Base-by-base conservation (phyloP, 1,140 invertebrate genomes). In the Geopemphigus sp. region DNA sequence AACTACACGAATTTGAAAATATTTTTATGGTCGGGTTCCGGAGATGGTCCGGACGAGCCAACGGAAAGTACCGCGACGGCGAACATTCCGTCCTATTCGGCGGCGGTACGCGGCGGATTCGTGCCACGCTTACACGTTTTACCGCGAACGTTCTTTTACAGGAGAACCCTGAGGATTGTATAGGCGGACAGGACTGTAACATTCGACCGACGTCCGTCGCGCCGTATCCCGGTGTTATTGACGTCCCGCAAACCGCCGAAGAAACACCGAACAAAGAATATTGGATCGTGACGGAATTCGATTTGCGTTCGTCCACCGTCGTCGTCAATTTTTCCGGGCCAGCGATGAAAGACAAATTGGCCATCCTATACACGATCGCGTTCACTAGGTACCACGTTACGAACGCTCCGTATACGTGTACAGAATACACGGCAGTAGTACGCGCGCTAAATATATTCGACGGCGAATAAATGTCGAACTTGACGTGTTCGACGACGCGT, bases 1-100 rank as follows among this genome's bases (percentile, higher is more conserved):
- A 78, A 78, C 53, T 78, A 61, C 14, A 89, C 82, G 89, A 87
- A 81, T 86, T 94, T 76, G 92, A 94, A 83, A 92, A 94, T 84
- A 26, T 94, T 94, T 84, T 92, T 94, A 83, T 94, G 93, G 93
- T 93, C 91, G 0, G 93, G 92, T 1, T 92, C 91, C 0, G 93
- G 93, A 1, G 93, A 94, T 83, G 92, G 91, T 39, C 85, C 84
- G 26, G 83, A 83, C 19, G 83, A 84, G 22, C 83, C 83, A 5
- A 26, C 45, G 26, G 5, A 54, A 72, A 29, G 15, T 19, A 19
- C 68, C 1, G 29, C 19, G 1, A 64, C 68, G 29, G 24, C 47
- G n/a, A 81, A n/a, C 29, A 73, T 59, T 19, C 64, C 80, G 22
- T 45, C 29, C 24, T 72, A 70, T 81, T n/a, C 63, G n/a, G n/a